A percentile compares a stretch with the other conserved stretches of the same genome.
Conservation (phyloP, 2,888 invertebrate species). For the Siphlonurus alternatus region DNA sequence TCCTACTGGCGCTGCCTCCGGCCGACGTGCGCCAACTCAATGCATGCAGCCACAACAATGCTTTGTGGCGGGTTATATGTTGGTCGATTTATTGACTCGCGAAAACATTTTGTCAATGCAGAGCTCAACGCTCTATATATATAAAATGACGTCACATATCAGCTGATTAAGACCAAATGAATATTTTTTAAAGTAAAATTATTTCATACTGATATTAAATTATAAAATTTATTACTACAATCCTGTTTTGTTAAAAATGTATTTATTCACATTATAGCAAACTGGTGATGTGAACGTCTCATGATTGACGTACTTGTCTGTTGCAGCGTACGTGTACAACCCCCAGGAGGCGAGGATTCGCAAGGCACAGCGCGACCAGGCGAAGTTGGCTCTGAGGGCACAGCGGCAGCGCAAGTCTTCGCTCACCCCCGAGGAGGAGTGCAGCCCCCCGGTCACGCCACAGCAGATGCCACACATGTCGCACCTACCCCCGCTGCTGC, state of each 20-base stretch:
- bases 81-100: background rate
- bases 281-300: too few relatives aligned
- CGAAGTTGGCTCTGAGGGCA: slow-evolving; percentile 4
- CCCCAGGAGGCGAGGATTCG: slow-evolving; percentile 42
- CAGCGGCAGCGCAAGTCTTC: background rate
- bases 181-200: too few relatives aligned
- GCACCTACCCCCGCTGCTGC: background rate
- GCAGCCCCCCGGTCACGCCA: too few relatives aligned
- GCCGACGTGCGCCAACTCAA: background rate
- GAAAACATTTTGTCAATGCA: background rate
- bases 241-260: too few relatives aligned
- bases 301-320: too few relatives aligned
- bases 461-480: background rate
- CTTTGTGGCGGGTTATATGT: background rate
- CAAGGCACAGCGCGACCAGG: slow-evolving; percentile 35
- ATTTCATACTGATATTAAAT: too few relatives aligned
- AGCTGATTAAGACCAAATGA: background rate
- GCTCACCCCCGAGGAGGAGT: background rate
- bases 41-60: background rate
- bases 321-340: slow-evolving; percentile 42
- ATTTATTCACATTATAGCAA: too few relatives aligned
- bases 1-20: background rate
- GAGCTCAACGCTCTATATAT: background rate
- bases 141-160: background rate
- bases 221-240: too few relatives aligned